Evolutionary conservation across 2,113 vertebrate genomes (phyloP).

Genomic region (Lathamus discolor): DNA sequence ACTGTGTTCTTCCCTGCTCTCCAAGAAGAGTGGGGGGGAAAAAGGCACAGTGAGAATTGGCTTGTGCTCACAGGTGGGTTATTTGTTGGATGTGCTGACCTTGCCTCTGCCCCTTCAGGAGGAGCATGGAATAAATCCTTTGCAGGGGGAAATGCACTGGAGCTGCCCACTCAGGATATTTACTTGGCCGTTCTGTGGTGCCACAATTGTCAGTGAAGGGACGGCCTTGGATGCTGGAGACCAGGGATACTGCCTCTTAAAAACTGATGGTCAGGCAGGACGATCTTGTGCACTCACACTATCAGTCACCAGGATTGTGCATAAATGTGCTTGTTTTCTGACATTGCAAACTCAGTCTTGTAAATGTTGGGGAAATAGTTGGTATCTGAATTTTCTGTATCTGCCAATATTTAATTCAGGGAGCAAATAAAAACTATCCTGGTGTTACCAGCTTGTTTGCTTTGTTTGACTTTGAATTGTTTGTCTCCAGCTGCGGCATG

Average conservation of each 20-base stretch:
- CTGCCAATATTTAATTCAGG: conserved; percentile 68
- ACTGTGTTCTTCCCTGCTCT: neutral
- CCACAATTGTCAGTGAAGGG: conserved; percentile 19
- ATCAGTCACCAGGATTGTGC: conserved; percentile 20
- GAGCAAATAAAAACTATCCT: conserved; percentile 69
- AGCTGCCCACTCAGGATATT: conserved; percentile 31
- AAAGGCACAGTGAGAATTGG: neutral
- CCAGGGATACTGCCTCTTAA: conserved; percentile 15
- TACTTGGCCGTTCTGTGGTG: neutral
- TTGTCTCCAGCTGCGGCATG: neutral
- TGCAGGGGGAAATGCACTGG: neutral
- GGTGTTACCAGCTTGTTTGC: neutral
- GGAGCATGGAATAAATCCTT: conserved; percentile 1
- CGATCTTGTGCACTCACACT: conserved; percentile 2
- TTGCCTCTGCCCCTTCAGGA: conserved; percentile 60
- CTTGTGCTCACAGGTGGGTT: neutral
- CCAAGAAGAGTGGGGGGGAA: neutral
- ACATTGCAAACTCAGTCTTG: conserved; percentile 47
- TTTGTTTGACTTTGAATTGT: neutral
- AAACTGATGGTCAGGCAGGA: neutral
- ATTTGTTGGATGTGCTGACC: conserved; percentile 7
- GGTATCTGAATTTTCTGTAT: conserved; percentile 46
- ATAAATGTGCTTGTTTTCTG: conserved; percentile 36
- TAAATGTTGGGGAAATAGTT: conserved; percentile 51
- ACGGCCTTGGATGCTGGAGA: neutral